phyloP scores from a whole-genome alignment of 2,113 vertebrate genomes.

The Corythoichthys haematopterus region DNA sequence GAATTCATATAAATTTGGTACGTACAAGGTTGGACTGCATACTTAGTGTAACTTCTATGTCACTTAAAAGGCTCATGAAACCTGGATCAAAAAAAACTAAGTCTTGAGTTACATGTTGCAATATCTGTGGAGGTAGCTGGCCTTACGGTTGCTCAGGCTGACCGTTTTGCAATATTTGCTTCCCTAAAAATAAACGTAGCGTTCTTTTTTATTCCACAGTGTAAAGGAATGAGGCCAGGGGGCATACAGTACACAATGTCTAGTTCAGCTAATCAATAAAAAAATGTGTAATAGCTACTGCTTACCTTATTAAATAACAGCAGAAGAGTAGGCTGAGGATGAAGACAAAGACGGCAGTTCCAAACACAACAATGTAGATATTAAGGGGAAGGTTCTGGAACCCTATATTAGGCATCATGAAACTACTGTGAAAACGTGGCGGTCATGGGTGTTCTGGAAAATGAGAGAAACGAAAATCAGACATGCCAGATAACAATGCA shows the following conservation, averaged over 20 bases:
- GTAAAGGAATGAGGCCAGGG: background rate
- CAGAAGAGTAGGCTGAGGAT: constrained; percentile 99
- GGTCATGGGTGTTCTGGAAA: constrained; percentile 90
- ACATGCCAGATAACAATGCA: background rate
- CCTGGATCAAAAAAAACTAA: background rate
- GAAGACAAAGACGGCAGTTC: constrained; percentile 98
- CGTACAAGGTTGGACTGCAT: background rate
- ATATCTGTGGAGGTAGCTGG: background rate
- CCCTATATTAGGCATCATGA: constrained; percentile 99
- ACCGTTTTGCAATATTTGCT: constrained; percentile 8
- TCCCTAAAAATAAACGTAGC: background rate
- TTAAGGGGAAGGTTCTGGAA: constrained; percentile 99
- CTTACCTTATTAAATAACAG: constrained; percentile 98
- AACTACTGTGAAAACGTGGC: constrained; percentile 90
- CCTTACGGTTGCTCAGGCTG: background rate
- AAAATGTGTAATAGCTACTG: background rate
- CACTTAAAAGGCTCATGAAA: background rate
- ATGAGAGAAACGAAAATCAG: constrained; percentile 21
- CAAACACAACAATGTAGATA: constrained; percentile 99
- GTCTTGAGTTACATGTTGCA: background rate
- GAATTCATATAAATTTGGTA: background rate
- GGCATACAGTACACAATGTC: background rate
- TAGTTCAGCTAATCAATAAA: background rate
- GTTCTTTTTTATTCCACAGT: background rate
- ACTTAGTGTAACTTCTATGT: constrained; percentile 7